Evolutionary conservation across 2,888 invertebrate genomes (phyloP).

Genomic region (Caradrina clavipalpis): DNA sequence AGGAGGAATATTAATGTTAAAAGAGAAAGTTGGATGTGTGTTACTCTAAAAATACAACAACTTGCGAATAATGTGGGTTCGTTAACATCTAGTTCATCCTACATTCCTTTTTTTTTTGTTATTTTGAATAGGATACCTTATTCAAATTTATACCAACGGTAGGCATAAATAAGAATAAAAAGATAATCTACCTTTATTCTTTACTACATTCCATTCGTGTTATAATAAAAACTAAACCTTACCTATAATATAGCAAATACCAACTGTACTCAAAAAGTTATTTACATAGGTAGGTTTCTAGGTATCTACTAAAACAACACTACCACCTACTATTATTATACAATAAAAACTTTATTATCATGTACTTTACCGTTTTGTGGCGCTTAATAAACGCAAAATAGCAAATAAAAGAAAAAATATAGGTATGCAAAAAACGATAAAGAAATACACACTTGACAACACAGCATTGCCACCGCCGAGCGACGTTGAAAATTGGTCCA

Average conservation of each 20-base stretch:
- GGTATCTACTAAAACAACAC: neutral
- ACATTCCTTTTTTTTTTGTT: conserved; percentile 7
- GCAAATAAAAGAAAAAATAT: conserved; percentile 35
- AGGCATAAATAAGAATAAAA: too few relatives aligned
- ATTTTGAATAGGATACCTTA: conserved; percentile 4
- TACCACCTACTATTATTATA: neutral
- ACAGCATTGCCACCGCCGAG: conserved; percentile 50
- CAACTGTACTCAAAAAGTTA: too few relatives aligned
- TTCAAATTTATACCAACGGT: too few relatives aligned
- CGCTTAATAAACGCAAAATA: conserved; percentile 22
- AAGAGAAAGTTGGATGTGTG: conserved; percentile 43
- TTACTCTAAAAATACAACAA: conserved; percentile 29
- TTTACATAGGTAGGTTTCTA: too few relatives aligned
- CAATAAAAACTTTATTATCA: neutral
- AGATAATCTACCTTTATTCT: too few relatives aligned
- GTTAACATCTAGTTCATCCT: conserved; percentile 28
- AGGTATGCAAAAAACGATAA: conserved; percentile 29
- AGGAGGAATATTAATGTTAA: conserved; percentile 52
- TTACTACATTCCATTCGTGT: too few relatives aligned
- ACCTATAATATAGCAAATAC: too few relatives aligned
- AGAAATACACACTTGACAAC: conserved; percentile 53
- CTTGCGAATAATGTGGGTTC: conserved; percentile 23
- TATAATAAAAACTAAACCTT: too few relatives aligned
- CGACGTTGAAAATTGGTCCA: conserved; percentile 67
- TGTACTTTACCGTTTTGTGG: conserved; percentile 29